phyloP scores from a whole-genome alignment of 2,888 invertebrate genomes.

The Mystacides longicornis region DNA sequence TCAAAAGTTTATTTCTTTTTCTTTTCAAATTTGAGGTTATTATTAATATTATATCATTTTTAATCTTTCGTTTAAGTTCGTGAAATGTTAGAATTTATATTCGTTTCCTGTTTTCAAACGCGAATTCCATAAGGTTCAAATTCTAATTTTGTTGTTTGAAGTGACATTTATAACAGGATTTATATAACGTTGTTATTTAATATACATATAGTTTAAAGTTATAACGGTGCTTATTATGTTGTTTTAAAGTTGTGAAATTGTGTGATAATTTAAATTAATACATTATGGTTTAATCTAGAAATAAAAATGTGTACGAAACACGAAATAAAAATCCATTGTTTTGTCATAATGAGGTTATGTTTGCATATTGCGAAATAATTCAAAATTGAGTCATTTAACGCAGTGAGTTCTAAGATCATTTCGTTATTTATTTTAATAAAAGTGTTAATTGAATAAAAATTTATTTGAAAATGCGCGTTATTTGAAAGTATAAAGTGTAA shows the following conservation, averaged over 20 bases:
- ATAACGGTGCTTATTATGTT: neutral
- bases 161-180: neutral
- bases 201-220: neutral
- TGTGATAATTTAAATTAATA: no score
- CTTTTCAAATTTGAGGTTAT: neutral
- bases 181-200: constrained; percentile 1
- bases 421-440: no score
- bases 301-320: no score
- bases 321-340: neutral
- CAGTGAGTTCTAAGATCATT: no score
- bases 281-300: no score
- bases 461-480: no score
- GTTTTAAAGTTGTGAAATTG: no score
- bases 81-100: neutral
- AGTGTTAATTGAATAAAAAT: neutral
- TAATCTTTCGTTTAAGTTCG: neutral
- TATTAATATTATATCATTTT: neutral
- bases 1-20: neutral
- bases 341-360: neutral
- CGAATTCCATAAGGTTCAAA: neutral
- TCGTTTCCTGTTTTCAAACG: no score
- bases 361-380: neutral
- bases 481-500: neutral
- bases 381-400: neutral
- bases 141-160: neutral